Conservation (phyloP, 2,113 vertebrate species). For the Neogale vison region DNA sequence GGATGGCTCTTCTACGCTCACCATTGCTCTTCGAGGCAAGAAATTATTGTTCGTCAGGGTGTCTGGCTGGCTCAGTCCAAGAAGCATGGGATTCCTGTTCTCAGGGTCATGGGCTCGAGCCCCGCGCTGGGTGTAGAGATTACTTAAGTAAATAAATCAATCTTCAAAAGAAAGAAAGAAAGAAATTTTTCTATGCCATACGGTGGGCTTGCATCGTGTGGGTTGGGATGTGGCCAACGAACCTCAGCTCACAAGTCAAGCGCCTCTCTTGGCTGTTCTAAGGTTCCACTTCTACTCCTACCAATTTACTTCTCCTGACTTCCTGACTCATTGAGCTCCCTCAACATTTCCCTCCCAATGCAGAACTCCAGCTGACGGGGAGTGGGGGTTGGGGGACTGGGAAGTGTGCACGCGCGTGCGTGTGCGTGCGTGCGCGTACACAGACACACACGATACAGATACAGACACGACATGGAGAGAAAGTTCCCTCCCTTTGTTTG, state of each 20-base stretch:
- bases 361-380: too few species aligned
- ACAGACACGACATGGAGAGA: not conserved
- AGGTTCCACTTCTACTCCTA: not conserved
- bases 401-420: too few species aligned
- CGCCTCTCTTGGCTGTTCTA: not conserved
- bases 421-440: rapidly evolving
- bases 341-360: too few species aligned
- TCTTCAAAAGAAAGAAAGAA: not conserved
- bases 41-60: not conserved
- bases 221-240: rapidly evolving
- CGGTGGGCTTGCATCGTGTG: not conserved
- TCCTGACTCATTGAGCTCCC: not conserved
- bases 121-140: not conserved
- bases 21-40: not conserved
- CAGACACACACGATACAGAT: too few species aligned
- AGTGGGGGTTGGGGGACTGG: too few species aligned
- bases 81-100: not conserved
- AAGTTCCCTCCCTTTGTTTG: not conserved
- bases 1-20: not conserved
- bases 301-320: not conserved
- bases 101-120: not conserved
- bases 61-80: not conserved
- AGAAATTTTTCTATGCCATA: not conserved
- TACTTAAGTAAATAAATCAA: not conserved
- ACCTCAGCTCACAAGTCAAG: not conserved